Evolutionary conservation across 2,113 vertebrate genomes (phyloP).

Genomic region (Chascanopsetta lugubris): DNA sequence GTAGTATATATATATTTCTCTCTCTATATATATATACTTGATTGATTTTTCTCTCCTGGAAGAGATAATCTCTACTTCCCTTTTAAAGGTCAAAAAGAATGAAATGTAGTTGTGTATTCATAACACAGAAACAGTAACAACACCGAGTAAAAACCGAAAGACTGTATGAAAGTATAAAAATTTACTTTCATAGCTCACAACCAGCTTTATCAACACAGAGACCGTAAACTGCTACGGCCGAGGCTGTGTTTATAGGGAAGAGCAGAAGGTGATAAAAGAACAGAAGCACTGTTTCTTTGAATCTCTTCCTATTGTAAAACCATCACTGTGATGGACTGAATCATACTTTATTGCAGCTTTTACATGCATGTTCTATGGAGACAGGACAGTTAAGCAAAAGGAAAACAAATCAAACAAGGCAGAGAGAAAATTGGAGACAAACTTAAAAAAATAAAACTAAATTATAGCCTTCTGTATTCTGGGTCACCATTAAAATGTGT

Average conservation of each 20-base stretch:
- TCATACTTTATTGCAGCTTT: slow-evolving; percentile 65
- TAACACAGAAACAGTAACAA: slow-evolving; percentile 59
- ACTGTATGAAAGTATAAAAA: slow-evolving; percentile 77
- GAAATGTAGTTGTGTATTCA: slow-evolving; percentile 46
- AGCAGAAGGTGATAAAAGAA: slow-evolving; percentile 64
- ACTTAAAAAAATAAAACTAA: slow-evolving; percentile 38
- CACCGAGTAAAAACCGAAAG: slow-evolving; percentile 61
- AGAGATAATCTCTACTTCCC: slow-evolving; percentile 59
- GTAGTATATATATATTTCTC: slow-evolving; percentile 55
- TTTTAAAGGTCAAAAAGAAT: slow-evolving; percentile 62
- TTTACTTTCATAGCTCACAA: slow-evolving; percentile 57
- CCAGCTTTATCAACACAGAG: slow-evolving; percentile 45
- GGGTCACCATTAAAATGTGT: slow-evolving; percentile 45
- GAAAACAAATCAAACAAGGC: slow-evolving; percentile 49
- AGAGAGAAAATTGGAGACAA: slow-evolving; percentile 40
- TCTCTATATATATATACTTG: slow-evolving; percentile 57
- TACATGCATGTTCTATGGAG: slow-evolving; percentile 52
- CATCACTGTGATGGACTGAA: slow-evolving; percentile 76
- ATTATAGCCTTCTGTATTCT: slow-evolving; percentile 39
- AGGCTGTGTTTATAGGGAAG: slow-evolving; percentile 61
- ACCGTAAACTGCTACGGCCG: slow-evolving; percentile 44
- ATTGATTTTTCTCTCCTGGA: slow-evolving; percentile 52
- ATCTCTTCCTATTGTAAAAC: slow-evolving; percentile 57
- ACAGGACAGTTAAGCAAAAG: slow-evolving; percentile 48
- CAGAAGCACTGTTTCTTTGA: slow-evolving; percentile 49